phyloP scores from a whole-genome alignment of 1,140 invertebrate genomes.

The Sycophila sp. region DNA sequence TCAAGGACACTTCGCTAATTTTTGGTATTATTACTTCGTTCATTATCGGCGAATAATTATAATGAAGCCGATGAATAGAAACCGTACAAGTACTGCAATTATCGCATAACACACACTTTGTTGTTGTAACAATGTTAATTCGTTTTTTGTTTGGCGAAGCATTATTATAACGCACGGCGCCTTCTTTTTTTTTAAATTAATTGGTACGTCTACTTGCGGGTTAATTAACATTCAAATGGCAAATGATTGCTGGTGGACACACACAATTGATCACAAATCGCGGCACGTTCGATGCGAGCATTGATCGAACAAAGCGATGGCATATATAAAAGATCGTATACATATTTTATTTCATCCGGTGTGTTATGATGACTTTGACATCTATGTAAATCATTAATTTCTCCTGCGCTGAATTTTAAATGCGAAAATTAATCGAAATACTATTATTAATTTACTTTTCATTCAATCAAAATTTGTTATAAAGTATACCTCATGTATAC shows the following conservation, averaged over 20 bases:
- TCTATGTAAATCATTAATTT: no score
- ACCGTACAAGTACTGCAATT: no score
- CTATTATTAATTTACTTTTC: no score
- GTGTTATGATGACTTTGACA: background rate
- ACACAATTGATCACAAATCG: constrained; percentile 10
- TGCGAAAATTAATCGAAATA: background rate
- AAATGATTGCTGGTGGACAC: background rate
- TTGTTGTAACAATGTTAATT: background rate
- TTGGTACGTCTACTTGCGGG: background rate
- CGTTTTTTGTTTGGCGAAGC: background rate
- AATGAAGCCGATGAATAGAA: no score
- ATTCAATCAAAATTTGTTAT: no score
- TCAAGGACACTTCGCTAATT: no score
- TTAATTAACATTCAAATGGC: background rate
- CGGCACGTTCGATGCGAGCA: background rate
- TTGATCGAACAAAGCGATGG: constrained; percentile 5
- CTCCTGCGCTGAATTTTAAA: background rate
- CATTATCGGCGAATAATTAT: no score
- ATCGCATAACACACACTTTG: no score
- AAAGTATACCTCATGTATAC: no score
- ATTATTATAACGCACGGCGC: background rate
- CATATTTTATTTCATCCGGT: background rate
- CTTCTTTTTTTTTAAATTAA: background rate
- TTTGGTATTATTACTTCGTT: no score
- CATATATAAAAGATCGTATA: background rate